Base-by-base conservation (phyloP, 2,888 invertebrate genomes). In the Epicampocera succincta region DNA sequence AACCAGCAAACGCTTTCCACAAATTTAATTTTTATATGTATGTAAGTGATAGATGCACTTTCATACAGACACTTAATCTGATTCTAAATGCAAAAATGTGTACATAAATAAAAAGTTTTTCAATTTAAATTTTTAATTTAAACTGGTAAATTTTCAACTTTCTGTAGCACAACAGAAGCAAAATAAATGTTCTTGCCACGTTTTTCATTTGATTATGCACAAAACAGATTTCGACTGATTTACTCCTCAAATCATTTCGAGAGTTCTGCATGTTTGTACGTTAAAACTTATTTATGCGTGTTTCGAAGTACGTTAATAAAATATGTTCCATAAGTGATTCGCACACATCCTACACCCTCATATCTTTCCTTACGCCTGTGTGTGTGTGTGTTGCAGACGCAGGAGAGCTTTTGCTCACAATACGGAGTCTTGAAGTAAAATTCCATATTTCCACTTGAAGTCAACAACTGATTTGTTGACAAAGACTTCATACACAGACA, bases 381-480 rank as follows among this genome's bases (percentile, higher is more conserved):
- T n/a, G n/a, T n/a, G 21, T 44, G 12, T 42, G 42, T 29, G 12
- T 29, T 12, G 48, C 48, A n/a, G n/a, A n/a, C n/a, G n/a, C n/a
- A n/a, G n/a, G n/a, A n/a, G n/a, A n/a, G 44, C 19, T 17, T 52
- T 69, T 29, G 46, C n/a, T 25, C 25, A 5, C 25, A 52, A 29
- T 19, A 42, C 17, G 12, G 17, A 38, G 3, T 56, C 15, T 38
- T 42, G 48, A 58, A 66, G 29, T 17, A 66, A 9, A 71, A 48
- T 71, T 58, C 44, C 5, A 5, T 68, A 77, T 77, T 81, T 77
- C 52, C 77, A 65, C 85, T 74, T 76, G 60, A 76, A 74, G 75
- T 84, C 79, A 79, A 66, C 48, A 87, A 87, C 86, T 88, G 88
- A 88, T 88, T 88, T 88, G 88, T 88, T 88, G 88, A 87, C 87